These are phyloP conservation scores for Pseudopleuronectes americanus DNA, from an alignment of 2,797 vertebrate genomes.

Conservation along the genomic window DNA sequence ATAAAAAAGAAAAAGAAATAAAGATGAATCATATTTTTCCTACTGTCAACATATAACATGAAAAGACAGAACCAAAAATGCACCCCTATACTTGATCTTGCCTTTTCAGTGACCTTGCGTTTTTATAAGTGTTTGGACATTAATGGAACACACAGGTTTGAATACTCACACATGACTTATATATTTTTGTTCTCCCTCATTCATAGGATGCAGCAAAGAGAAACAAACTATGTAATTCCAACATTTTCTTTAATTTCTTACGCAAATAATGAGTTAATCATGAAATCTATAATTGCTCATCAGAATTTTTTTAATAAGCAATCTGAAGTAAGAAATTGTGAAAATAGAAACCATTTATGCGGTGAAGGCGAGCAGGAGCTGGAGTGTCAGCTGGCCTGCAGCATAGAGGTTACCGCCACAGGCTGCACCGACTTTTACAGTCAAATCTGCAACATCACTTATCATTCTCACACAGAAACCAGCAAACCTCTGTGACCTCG, in stretches of 20 bases:
- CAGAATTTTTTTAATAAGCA: neutral
- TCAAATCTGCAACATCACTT: neutral
- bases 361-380: neutral
- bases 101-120: too few species aligned
- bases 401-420: neutral
- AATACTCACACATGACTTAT: too few species aligned
- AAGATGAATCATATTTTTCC: too few species aligned
- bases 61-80: too few species aligned
- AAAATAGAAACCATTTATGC: neutral
- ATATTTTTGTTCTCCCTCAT: neutral
- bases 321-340: neutral
- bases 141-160: too few species aligned
- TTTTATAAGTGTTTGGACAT: too few species aligned
- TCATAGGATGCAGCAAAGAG: neutral
- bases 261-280: neutral
- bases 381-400: neutral
- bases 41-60: too few species aligned
- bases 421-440: neutral
- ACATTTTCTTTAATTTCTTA: neutral
- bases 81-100: too few species aligned
- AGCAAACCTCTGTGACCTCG: conserved; percentile 25
- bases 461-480: neutral
- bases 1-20: too few species aligned
- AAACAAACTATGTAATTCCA: too few species aligned
- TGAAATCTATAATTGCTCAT: neutral